Evolutionary conservation across 2,797 vertebrate species (phyloP), one percentile per base, ranked within the genome.

Genomic region (Botia kubotai): DNA sequence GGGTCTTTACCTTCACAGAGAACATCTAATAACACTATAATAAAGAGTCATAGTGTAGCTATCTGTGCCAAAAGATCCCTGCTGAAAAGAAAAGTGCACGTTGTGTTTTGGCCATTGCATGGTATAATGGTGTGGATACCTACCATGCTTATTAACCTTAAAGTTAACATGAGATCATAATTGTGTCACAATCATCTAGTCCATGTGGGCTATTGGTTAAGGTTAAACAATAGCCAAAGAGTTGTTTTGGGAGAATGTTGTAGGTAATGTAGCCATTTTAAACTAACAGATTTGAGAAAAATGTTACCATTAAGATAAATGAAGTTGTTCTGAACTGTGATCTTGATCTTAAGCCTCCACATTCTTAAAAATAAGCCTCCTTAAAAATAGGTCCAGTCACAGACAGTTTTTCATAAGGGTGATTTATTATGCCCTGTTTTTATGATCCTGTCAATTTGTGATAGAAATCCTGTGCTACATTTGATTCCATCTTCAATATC

Each of bases 51-150:
- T 8, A 6, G 8, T 43, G 8, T 6, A 8, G 33, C 36, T 39
- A 46, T 46, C 17, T 53, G 4, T 67, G 29, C 74, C 67, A 23
- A 23, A 67, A 52, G 13, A 23, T 46, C 46, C 67, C 57, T 71
- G 26, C 67, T 79, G 46, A 79, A 70, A 79, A 79, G 67, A 79
- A 57, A 67, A 71, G 57, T 17, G 50, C 11, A 29, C 50, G 12
- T 52, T 65, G 17, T 36, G 17, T 60, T 78, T 60, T 70, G 23
- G 39, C 21, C 14, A 13, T 16, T n/a, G 16, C 50, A 16, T 16
- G 4, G 14, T 5, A 52, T 29, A 13, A 12, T 60, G 23, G 12
- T 4, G 10, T 60, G 58, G n/a, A n/a, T 75, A n/a, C 19, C 19
- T 39, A 50, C 0, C 13, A 48, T 17, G 23, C 29, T 67, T 66